These are phyloP conservation scores for Drosophila fulvimacula DNA, from an alignment of 2,888 invertebrate species.

Conservation along the genomic window DNA sequence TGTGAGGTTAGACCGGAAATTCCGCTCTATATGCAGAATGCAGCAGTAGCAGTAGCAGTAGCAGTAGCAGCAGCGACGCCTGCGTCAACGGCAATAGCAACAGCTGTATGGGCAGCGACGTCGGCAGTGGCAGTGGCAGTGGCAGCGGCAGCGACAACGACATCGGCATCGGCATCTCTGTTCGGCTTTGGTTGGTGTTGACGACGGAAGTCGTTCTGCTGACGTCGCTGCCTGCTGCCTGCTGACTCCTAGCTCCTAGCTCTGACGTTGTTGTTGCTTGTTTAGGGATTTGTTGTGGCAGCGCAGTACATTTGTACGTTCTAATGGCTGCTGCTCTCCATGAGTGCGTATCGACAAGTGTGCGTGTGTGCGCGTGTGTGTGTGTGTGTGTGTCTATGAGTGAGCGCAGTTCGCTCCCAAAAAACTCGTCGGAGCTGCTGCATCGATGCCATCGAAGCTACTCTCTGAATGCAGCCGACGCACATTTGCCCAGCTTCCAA, in stretches of 20 bases:
- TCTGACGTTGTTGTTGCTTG: conserved; percentile 65
- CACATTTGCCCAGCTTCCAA: conserved; percentile 29
- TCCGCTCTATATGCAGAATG: conserved; percentile 79
- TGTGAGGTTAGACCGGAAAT: conserved; percentile 82
- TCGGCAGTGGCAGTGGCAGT: background rate
- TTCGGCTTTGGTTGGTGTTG: conserved; percentile 58
- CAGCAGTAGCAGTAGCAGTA: conserved; percentile 44
- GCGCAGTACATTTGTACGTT: conserved; percentile 72
- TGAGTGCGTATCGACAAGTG: conserved; percentile 3
- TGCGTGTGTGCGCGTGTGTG: conserved; percentile 8
- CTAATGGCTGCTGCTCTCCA: conserved; percentile 54
- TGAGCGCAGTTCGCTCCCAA: conserved; percentile 40
- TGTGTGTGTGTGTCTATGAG: conserved; percentile 11
- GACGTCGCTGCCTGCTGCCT: conserved; percentile 6
- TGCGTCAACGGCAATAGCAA: background rate
- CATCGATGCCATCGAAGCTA: conserved; percentile 52
- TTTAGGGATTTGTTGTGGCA: conserved; percentile 79
- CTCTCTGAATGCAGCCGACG: conserved; percentile 43
- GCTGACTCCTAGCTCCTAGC: conserved; percentile 14
- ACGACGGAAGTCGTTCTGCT: conserved; percentile 70
- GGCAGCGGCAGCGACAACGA: conserved; percentile 1
- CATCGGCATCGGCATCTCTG: conserved; percentile 24
- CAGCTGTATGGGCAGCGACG: conserved; percentile 4
- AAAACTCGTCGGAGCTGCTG: conserved; percentile 43
- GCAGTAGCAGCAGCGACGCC: conserved; percentile 15